Evolutionary conservation across 23 tunicate genomes (phyloP), one percentile per base, ranked within the genome.

Genomic region (Diplosoma virens): DNA sequence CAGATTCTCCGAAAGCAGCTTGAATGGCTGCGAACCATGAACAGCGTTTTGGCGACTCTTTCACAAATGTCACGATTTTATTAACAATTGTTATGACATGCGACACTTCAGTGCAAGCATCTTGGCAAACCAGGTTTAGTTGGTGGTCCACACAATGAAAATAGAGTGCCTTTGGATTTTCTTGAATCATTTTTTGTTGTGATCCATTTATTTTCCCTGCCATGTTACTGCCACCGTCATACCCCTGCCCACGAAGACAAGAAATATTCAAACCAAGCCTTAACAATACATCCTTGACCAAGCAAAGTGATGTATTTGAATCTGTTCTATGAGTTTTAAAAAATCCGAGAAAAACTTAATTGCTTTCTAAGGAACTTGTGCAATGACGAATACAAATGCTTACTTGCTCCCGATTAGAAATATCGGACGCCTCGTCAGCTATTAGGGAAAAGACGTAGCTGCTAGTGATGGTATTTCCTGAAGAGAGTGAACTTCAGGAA

Each of bases 161-260:
- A 63, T 25, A 63, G 9, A 63, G 9, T 4, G 35, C 70, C 37
- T 63, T 26, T 63, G 70, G 5, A 21, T 56, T 56, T 56, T 56
- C 64, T 25, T 18, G 18, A 5, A 16, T 9, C 45, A 11, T 65
- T 28, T n/a, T n/a, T n/a, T n/a, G n/a, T n/a, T n/a, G n/a, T n/a
- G n/a, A n/a, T n/a, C n/a, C n/a, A n/a, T n/a, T 20, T 9, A 65
- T 27, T 65, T 27, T 65, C 23, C 71, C 71, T 24, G 71, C 71
- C 71, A 65, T 65, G 76, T 69, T 69, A 20, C 55, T 36, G 37
- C 58, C 76, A 69, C 76, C 76, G 25, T 22, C 45, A 69, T 69
- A 69, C 7, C 76, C 76, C 22, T 69, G 76, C 17, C 76, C 76
- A 69, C 76, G 76, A 35, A 69, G 54, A 14, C 55, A 23, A 23